Evolutionary conservation across 2,888 invertebrate species (phyloP).

Genomic region (Tipula helvola): DNA sequence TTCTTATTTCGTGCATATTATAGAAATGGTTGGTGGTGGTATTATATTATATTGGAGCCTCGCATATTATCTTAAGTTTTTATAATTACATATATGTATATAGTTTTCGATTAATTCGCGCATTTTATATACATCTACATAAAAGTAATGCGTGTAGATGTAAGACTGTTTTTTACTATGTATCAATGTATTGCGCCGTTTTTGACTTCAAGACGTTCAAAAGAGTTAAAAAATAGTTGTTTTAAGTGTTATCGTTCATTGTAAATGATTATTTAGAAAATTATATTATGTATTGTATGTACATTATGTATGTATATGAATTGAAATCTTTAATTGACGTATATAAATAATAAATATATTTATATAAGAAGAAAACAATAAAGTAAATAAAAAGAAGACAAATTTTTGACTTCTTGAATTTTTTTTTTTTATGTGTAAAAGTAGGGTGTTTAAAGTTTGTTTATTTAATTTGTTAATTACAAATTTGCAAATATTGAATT

Average conservation of each 20-base stretch:
- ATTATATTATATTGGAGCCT: neutral
- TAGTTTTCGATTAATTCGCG: neutral
- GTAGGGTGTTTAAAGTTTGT: neutral
- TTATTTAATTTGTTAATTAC: neutral
- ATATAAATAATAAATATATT: neutral
- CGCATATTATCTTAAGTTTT: neutral
- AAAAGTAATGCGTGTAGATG: neutral
- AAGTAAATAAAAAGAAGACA: neutral
- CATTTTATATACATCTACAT: neutral
- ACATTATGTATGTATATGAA: no score
- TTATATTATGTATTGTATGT: neutral
- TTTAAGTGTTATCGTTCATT: neutral
- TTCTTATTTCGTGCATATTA: neutral
- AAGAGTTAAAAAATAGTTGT: neutral
- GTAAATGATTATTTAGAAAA: neutral
- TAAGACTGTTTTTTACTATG: neutral
- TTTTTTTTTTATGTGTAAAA: neutral
- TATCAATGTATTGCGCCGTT: neutral
- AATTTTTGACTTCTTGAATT: neutral
- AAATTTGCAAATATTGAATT: neutral
- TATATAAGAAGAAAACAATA: neutral
- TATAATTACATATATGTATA: neutral
- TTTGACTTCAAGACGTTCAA: neutral
- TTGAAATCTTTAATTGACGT: neutral
- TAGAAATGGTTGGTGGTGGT: neutral